Percentiles rank a stretch among this genome's conserved stretches.
Conservation (phyloP, 2,888 invertebrate species). For the Cerceris ruficornis region DNA sequence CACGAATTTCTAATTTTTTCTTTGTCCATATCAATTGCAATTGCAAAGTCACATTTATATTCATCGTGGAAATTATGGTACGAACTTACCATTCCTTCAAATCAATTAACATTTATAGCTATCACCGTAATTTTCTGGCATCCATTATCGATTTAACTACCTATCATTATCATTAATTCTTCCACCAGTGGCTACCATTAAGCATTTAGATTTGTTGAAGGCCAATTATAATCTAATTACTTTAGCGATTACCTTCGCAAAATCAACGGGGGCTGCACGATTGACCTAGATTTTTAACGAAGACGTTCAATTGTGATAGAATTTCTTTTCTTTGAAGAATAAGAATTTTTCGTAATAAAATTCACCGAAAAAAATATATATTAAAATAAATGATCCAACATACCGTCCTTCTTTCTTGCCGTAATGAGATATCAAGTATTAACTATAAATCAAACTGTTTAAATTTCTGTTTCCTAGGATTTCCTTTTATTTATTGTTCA, state of each 20-base stretch:
- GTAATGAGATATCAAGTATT: too few relatives aligned
- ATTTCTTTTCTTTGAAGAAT: background rate
- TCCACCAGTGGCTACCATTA: background rate
- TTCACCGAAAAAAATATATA: background rate
- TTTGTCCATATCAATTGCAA: background rate
- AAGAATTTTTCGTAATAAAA: background rate
- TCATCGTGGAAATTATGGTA: background rate
- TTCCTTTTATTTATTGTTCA: too few relatives aligned
- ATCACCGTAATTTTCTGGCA: background rate
- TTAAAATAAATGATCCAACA: background rate
- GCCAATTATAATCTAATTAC: slow-evolving; percentile 1
- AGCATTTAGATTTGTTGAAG: slow-evolving; percentile 5
- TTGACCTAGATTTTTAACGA: background rate
- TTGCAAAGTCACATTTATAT: background rate
- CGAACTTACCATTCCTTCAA: background rate
- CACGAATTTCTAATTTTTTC: background rate
- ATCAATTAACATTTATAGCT: background rate
- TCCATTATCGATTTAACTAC: background rate
- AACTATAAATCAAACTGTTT: too few relatives aligned
- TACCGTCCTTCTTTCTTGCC: too few relatives aligned
- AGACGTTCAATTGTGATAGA: background rate
- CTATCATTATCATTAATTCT: slow-evolving; percentile 3
- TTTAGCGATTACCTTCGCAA: background rate
- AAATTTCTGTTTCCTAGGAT: too few relatives aligned
- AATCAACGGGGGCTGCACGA: background rate